These are phyloP conservation scores for Spodoptera picta DNA, from an alignment of 2,888 invertebrate genomes.

Conservation along the genomic window DNA sequence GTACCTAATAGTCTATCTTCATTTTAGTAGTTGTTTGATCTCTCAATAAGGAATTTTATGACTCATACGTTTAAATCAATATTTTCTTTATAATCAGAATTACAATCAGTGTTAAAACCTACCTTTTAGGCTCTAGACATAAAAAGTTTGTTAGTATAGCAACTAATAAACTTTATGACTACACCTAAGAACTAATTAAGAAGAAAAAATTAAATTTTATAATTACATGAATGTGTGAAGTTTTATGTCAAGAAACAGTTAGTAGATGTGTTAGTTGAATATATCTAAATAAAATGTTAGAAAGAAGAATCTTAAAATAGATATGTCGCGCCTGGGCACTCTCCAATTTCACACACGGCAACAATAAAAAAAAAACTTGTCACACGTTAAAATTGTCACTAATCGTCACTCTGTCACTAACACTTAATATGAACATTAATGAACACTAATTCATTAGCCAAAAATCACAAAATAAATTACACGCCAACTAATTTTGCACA, in stretches of 20 bases:
- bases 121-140: too few species aligned
- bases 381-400: conserved; percentile 53
- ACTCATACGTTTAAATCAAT: too few species aligned
- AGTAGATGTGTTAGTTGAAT: conserved; percentile 47
- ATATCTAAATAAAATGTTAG: conserved; percentile 50
- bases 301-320: conserved; percentile 63
- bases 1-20: too few species aligned
- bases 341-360: conserved; percentile 61
- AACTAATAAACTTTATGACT: too few species aligned
- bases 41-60: too few species aligned
- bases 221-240: not conserved
- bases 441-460: conserved; percentile 23
- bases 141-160: too few species aligned
- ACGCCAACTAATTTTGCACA: conserved; percentile 1
- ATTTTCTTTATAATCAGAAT: too few species aligned
- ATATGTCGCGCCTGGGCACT: conserved; percentile 60
- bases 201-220: too few species aligned
- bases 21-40: too few species aligned
- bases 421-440: conserved; percentile 44
- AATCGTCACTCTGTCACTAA: conserved; percentile 53
- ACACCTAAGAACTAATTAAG: too few species aligned
- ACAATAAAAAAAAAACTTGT: conserved; percentile 47
- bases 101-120: too few species aligned
- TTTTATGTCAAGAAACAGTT: conserved; percentile 14
- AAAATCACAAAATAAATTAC: conserved; percentile 9